Percentiles rank a stretch among this genome's conserved stretches.
These are phyloP conservation scores for Oreochromis grahami DNA, from an alignment of 2,797 vertebrate species.

Conservation along the genomic window DNA sequence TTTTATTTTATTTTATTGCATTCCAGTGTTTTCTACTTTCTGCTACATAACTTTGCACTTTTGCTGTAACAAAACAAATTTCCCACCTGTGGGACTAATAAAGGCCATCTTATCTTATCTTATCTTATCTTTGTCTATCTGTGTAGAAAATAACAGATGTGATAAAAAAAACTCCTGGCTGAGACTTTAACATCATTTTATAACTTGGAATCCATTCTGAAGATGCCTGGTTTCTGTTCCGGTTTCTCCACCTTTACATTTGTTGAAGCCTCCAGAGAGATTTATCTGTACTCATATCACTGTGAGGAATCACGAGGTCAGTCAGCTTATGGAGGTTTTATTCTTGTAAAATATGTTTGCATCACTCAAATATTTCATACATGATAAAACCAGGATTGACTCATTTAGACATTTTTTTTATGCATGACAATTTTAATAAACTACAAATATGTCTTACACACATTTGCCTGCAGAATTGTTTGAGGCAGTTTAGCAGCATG, in stretches of 20 bases:
- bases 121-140: too few species aligned
- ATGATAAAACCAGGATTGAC: background rate
- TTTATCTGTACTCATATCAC: background rate
- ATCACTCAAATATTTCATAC: background rate
- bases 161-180: rapidly evolving
- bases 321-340: rapidly evolving
- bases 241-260: background rate
- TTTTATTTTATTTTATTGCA: too few species aligned
- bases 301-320: background rate
- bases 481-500: background rate
- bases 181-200: rapidly evolving
- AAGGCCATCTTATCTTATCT: too few species aligned
- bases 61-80: too few species aligned
- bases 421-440: background rate
- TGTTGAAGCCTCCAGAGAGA: background rate
- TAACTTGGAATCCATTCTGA: background rate
- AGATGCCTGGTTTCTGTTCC: rapidly evolving
- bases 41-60: too few species aligned
- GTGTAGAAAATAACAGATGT: background rate
- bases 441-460: background rate
- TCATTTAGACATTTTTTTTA: rapidly evolving
- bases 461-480: background rate
- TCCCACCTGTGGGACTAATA: too few species aligned
- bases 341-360: rapidly evolving
- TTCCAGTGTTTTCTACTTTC: too few species aligned